Evolutionary conservation across 2,797 vertebrate genomes (phyloP), one percentile per base, ranked within the genome.

Genomic region (Antennarius maculatus): DNA sequence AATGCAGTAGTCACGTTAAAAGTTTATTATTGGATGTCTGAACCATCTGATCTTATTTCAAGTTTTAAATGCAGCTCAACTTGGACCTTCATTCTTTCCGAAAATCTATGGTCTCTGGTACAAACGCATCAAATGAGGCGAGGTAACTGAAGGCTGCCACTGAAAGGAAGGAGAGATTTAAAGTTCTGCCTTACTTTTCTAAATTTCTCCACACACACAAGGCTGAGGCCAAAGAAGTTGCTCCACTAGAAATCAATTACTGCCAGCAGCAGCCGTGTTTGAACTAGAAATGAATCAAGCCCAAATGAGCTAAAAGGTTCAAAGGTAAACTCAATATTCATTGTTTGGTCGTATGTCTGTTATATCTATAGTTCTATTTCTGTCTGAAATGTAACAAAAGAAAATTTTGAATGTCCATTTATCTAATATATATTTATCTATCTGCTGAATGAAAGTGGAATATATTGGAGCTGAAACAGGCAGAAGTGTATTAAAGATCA

Each of bases 51-150:
- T 79, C 50, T 78, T 67, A 66, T 73, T 81, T 64, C 34, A 28
- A 54, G 61, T 10, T 76, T 78, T 69, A 34, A 77, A 64, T 76
- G 58, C 41, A 69, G 74, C 34, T 39, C 27, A 9, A 48, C 27
- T 64, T 59, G 47, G 55, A 68, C 16, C 54, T 53, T 34, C 46
- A 17, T 56, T 72, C 54, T 43, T 52, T 66, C 71, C 72, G 34
- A 80, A 8, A 62, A 56, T 51, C 56, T 60, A 70, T 75, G 43
- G 60, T 78, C 59, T 75, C 65, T 76, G 77, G 69, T 65, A 74
- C 39, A 65, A 52, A 65, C 39, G 53, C 49, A 64, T 65, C 57
- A 76, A 81, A 82, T 74, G 55, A 79, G 77, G 51, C 47, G 58
- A 68, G 17, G 66, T 79, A 69, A 79, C 63, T n/a, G 46, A 77